Base-by-base conservation (phyloP, 1,140 invertebrate species). In the Phocides pigmalion region DNA sequence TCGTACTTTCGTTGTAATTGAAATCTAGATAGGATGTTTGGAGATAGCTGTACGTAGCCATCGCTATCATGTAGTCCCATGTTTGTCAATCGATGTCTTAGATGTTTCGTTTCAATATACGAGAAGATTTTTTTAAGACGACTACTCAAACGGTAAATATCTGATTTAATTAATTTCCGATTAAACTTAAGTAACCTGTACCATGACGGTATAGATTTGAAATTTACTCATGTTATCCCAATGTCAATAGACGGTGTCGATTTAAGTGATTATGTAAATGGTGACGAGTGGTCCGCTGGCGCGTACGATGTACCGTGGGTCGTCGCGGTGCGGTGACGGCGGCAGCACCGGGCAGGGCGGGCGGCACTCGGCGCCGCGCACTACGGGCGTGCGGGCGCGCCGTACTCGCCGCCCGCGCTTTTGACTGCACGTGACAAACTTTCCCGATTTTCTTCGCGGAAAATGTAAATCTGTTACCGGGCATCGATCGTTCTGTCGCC, bases 301-400 rank as follows among this genome's bases (percentile, higher is more conserved):
- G 53, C 53, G 53, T 76, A 50, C 51, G 63, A 20, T 42, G 65
- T 68, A 56, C 42, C 25, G 69, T 64, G 42, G 51, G 14, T 47
- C 46, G 66, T 37, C 35, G 39, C 47, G 66, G 44, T 44, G 68
- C 74, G 69, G 50, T 54, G 65, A 64, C 59, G 68, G 51, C 74
- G 77, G 81, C 70, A 67, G 68, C 64, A 64, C 73, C 73, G 74
- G 77, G 82, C 70, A 82, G 85, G 86, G 87, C 81, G 84, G 86
- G 84, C 88, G 86, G 88, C 88, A 90, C 75, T 90, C 84, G 84
- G 76, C 88, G 86, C 78, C 82, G 86, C 84, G 88, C 86, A 79
- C 76, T 85, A 75, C 74, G 79, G 81, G 81, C 81, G 86, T 82
- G 85, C 88, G 88, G 88, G 83, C 86, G 88, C 85, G 84, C 85